Conservation (phyloP, 2,888 invertebrate species). For the Heliconius ismenius region DNA sequence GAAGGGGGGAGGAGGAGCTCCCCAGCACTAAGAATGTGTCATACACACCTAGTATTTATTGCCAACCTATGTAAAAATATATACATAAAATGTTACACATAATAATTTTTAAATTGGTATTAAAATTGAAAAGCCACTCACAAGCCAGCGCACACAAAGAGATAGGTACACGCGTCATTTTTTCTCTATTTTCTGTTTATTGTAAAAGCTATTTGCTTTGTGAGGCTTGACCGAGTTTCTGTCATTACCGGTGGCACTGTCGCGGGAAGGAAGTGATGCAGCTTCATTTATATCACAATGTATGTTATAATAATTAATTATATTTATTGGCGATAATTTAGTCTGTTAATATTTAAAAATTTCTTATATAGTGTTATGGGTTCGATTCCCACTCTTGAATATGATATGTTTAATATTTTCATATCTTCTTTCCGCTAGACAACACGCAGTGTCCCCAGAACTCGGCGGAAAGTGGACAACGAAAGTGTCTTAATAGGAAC, state of each 20-base stretch:
- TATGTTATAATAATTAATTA: background rate
- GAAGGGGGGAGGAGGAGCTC: no score
- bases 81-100: background rate
- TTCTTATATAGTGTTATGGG: no score
- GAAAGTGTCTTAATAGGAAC: no score
- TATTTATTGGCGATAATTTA: background rate
- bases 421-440: no score
- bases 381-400: no score
- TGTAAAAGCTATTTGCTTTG: slow-evolving; percentile 28
- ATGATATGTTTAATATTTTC: no score
- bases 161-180: background rate
- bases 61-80: no score
- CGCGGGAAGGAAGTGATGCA: slow-evolving; percentile 20
- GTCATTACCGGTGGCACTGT: slow-evolving; percentile 13
- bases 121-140: slow-evolving; percentile 8
- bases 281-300: background rate
- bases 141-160: slow-evolving; percentile 1
- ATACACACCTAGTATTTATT: no score
- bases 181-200: slow-evolving; percentile 21
- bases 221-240: slow-evolving; percentile 24
- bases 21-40: no score
- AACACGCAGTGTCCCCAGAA: no score
- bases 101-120: slow-evolving; percentile 3
- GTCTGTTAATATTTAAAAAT: no score
- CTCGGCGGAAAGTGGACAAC: no score